Conservation (phyloP, 2,888 invertebrate genomes). For the Cybosia mesomella region DNA sequence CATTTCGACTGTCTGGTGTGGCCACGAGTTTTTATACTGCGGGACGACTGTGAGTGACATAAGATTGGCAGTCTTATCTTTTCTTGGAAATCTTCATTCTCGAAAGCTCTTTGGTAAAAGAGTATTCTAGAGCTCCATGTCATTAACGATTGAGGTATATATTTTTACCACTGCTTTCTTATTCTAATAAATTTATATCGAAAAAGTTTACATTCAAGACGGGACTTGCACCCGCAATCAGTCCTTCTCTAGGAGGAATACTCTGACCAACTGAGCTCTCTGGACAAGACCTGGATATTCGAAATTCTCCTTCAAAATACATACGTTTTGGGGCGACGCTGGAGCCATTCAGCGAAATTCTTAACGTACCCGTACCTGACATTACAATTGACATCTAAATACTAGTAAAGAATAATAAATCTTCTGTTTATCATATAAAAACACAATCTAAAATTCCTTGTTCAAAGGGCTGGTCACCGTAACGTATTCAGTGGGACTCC, state of each 20-base stretch:
- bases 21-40: conserved; percentile 28
- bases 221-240: too few species aligned
- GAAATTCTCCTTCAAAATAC: too few species aligned
- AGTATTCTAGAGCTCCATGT: not conserved
- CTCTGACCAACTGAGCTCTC: too few species aligned
- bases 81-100: not conserved
- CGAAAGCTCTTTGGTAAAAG: not conserved
- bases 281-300: too few species aligned
- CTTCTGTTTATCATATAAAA: not conserved
- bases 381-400: too few species aligned
- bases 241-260: too few species aligned
- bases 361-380: too few species aligned
- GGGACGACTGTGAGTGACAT: conserved; percentile 12
- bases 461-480: conserved; percentile 29
- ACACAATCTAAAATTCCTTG: not conserved
- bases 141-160: not conserved
- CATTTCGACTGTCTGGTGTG: conserved; percentile 52
- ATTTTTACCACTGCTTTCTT: not conserved
- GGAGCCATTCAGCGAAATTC: too few species aligned
- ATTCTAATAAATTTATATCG: too few species aligned
- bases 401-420: not conserved
- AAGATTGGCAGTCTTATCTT: not conserved
- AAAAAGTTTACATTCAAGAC: too few species aligned
- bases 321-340: too few species aligned
- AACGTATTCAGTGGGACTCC: conserved; percentile 20